Percentiles rank a stretch among this genome's conserved stretches.
phyloP scores from a whole-genome alignment of 2,113 vertebrate genomes.

The Aix galericulata region DNA sequence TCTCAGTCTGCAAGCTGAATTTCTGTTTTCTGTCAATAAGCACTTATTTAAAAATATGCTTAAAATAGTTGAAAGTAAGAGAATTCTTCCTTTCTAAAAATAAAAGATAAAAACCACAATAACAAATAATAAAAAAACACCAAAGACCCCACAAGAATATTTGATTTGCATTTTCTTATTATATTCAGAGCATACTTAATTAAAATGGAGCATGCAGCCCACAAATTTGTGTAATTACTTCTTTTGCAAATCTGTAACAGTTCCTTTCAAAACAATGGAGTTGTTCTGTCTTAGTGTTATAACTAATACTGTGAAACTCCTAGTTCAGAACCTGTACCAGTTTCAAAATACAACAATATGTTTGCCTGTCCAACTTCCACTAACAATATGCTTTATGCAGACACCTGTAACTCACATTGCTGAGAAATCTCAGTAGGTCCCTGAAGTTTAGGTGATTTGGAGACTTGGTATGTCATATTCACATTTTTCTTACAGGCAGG shows the following conservation, averaged over 20 bases:
- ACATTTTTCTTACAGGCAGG: not conserved
- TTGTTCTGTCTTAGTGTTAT: not conserved
- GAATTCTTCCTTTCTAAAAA: too few species aligned
- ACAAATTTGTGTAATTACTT: not conserved
- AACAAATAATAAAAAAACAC: too few species aligned
- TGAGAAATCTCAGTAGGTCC: not conserved
- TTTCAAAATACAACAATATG: not conserved
- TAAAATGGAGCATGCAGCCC: not conserved
- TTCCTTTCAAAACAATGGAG: not conserved
- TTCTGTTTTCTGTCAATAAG: not conserved
- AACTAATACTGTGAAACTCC: not conserved
- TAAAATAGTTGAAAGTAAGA: not conserved
- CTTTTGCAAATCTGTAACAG: not conserved
- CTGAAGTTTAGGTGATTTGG: fast-evolving
- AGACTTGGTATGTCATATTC: not conserved
- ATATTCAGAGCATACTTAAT: not conserved
- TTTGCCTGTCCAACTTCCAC: not conserved
- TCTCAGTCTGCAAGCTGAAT: not conserved
- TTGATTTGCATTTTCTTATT: not conserved
- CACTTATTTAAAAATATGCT: not conserved
- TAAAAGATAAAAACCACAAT: too few species aligned
- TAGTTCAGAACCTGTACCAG: not conserved
- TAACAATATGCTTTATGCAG: not conserved
- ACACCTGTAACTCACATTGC: not conserved
- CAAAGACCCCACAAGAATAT: not conserved